These are phyloP conservation scores for Aldabrachelys gigantea DNA, from an alignment of 2,113 vertebrate genomes.

Conservation along the genomic window DNA sequence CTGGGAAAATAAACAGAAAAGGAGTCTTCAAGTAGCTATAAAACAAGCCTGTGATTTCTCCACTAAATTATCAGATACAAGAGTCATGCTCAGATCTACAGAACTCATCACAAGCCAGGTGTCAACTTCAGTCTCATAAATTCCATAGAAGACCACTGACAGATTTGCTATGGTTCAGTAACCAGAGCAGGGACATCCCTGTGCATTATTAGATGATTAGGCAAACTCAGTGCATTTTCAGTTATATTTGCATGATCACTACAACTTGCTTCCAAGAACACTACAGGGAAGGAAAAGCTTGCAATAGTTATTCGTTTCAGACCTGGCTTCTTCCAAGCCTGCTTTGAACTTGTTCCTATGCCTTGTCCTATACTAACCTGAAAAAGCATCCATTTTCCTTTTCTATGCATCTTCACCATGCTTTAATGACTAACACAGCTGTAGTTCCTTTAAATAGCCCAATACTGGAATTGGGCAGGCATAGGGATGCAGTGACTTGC, in stretches of 20 bases:
- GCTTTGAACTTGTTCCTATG: not conserved
- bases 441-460: not conserved
- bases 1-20: constrained; percentile 3
- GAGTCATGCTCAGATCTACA: not conserved
- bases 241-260: not conserved
- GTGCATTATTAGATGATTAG: not conserved
- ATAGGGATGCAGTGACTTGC: not conserved
- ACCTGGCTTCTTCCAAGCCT: not conserved
- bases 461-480: fast-evolving
- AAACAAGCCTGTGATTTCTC: constrained; percentile 30
- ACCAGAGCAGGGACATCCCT: not conserved
- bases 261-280: not conserved
- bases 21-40: constrained; percentile 29
- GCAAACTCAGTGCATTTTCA: not conserved
- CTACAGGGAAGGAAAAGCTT: not conserved
- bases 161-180: not conserved
- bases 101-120: not conserved
- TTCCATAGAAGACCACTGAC: not conserved
- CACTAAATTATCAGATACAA: constrained; percentile 21
- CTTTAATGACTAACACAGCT: fast-evolving
- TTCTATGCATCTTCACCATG: not conserved
- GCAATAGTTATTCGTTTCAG: not conserved
- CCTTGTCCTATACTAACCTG: not conserved
- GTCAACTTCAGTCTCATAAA: not conserved
- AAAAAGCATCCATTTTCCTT: not conserved